Conservation (phyloP, 2,888 invertebrate genomes). For the Pristionchus entomophagus region DNA sequence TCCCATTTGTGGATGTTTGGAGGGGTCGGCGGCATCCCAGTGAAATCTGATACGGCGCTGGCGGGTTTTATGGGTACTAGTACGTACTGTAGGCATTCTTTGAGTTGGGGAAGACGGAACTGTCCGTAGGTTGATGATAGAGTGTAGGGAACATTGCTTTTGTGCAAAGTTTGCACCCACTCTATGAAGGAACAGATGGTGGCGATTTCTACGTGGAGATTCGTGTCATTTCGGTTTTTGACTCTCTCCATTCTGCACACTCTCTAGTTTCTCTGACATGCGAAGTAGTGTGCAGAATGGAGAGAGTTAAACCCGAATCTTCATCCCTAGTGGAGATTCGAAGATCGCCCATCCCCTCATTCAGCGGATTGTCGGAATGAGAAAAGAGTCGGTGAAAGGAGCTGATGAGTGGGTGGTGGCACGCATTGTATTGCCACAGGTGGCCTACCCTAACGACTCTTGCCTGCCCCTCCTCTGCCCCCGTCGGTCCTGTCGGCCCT, state of each 20-base stretch:
- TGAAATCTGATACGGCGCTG: conserved; percentile 22
- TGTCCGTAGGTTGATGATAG: conserved; percentile 10
- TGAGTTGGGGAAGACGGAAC: not conserved
- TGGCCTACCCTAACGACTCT: conserved; percentile 10
- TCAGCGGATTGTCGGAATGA: no score
- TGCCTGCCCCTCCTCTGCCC: not conserved
- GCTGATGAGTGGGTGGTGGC: conserved; percentile 19
- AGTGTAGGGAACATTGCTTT: no score
- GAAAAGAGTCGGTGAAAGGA: not conserved
- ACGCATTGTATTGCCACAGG: conserved; percentile 19
- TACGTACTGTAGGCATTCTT: conserved; percentile 12
- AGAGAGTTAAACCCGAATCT: no score
- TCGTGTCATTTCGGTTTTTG: no score
- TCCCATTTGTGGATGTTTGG: conserved; percentile 1
- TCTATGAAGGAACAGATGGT: no score
- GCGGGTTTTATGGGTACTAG: not conserved
- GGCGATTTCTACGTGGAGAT: no score
- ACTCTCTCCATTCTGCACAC: no score
- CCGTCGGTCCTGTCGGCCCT: not conserved
- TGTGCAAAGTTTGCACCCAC: no score
- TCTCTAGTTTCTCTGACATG: no score
- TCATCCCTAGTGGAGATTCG: no score
- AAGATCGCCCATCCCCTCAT: no score
- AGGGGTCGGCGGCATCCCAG: conserved; percentile 2
- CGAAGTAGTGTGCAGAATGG: no score